Evolutionary conservation across 2,888 invertebrate genomes (phyloP), one percentile per base, ranked within the genome.

Genomic region (Pterostichus niger): DNA sequence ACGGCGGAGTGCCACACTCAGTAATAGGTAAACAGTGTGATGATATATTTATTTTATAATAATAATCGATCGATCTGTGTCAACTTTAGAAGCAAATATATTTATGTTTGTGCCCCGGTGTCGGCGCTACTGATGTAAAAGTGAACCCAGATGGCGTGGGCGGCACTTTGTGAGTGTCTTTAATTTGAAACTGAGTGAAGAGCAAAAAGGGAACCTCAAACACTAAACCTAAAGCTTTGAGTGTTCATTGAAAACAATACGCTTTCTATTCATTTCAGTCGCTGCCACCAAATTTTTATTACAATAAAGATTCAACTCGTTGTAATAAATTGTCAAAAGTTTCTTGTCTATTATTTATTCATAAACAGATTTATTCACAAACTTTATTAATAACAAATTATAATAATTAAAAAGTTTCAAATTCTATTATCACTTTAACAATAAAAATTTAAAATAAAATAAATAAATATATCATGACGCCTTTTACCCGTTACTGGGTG

Each of bases 231-330:
- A 33, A 52, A 49, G 49, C n/a, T 15, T 52, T 75, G 46, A 75
- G 75, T 75, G 75, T 75, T 75, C 75, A 75, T 75, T 75, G 13
- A 75, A 64, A 75, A 75, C 75, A 49, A 75, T 46, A 75, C 49
- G 17, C 40, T 40, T 40, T 75, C 75, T 49, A 75, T 75, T 75
- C 49, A 75, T 75, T 75, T 75, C 49, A 49, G 17, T 75, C 75
- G 11, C 33, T 75, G 24, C 33, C 17, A 75, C 49, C 10, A 59
- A 75, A 40, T 71, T 40, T 71, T 33, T 33, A n/a, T 13, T 33
- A 73, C 17, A 75, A 73, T 49, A 73, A 73, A 24, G 24, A 24
- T 24, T 24, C 24, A 1, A 59, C 5, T 6, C 59, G 31, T 24
- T 15, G 15, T 59, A 59, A n/a, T 40, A 40, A 40, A 40, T 40